These are phyloP conservation scores for Apotomis capreana DNA, from an alignment of 2,888 invertebrate species.

Conservation along the genomic window DNA sequence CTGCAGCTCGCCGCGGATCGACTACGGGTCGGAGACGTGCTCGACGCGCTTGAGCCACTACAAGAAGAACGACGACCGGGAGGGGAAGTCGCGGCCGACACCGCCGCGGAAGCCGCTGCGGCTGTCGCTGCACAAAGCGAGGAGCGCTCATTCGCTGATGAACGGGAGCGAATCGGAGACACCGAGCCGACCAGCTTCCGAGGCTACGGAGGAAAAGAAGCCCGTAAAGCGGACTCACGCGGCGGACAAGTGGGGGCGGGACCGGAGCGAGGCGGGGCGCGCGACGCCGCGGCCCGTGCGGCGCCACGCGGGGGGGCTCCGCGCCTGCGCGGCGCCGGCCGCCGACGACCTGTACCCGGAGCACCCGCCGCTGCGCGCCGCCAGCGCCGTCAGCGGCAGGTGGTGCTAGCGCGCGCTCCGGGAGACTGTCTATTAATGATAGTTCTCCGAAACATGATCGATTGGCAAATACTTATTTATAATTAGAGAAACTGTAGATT, in stretches of 20 bases:
- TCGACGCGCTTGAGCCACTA: slow-evolving; percentile 72
- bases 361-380: slow-evolving; percentile 53
- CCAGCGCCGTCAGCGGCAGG: slow-evolving; percentile 54
- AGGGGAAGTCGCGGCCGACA: slow-evolving; percentile 85
- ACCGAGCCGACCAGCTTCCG: slow-evolving; percentile 64
- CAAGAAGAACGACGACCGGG: slow-evolving; percentile 72
- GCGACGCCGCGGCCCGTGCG: slow-evolving; percentile 73
- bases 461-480: too few species aligned
- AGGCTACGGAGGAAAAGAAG: slow-evolving; percentile 68
- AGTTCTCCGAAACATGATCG: too few species aligned
- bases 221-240: slow-evolving; percentile 85
- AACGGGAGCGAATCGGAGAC: slow-evolving; percentile 76
- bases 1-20: slow-evolving; percentile 72
- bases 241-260: slow-evolving; percentile 63
- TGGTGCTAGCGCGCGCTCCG: slow-evolving; percentile 60
- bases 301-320: slow-evolving; percentile 60
- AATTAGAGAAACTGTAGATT: too few species aligned
- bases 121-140: slow-evolving; percentile 91
- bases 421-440: not conserved
- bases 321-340: slow-evolving; percentile 65
- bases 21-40: slow-evolving; percentile 84
- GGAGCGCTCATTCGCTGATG: slow-evolving; percentile 89
- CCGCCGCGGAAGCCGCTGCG: slow-evolving; percentile 94
- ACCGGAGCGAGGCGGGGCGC: slow-evolving; percentile 62
- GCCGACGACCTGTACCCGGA: slow-evolving; percentile 74